These are phyloP conservation scores for Anableps anableps DNA, from an alignment of 2,797 vertebrate genomes.

Conservation along the genomic window DNA sequence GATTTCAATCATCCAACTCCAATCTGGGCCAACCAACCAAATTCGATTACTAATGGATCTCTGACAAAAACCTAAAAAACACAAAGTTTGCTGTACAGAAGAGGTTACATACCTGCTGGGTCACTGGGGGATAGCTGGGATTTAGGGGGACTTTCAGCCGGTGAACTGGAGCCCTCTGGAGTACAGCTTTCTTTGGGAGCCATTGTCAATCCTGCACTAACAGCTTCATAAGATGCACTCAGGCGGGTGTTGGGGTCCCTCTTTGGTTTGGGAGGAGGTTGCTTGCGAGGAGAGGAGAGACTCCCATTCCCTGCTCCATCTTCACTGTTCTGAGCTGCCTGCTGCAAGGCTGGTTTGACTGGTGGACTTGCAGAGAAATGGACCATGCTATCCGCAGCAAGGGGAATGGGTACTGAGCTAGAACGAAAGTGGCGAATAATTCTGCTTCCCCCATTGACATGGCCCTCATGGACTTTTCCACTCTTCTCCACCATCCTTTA, in stretches of 20 bases:
- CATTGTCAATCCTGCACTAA: constrained; percentile 90
- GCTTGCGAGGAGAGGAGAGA: constrained; percentile 93
- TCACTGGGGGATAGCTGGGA: constrained; percentile 82
- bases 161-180: constrained; percentile 86
- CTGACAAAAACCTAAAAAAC: background rate
- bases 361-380: constrained; percentile 79
- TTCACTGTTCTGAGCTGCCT: constrained; percentile 84
- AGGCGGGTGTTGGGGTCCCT: constrained; percentile 95
- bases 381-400: constrained; percentile 83
- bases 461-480: constrained; percentile 78
- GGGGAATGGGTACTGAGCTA: constrained; percentile 83
- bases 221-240: constrained; percentile 95
- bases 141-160: constrained; percentile 73
- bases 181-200: constrained; percentile 86
- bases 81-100: constrained; percentile 31
- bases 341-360: constrained; percentile 86
- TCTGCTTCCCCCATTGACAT: constrained; percentile 72
- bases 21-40: background rate
- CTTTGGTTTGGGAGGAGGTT: constrained; percentile 98
- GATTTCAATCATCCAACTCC: background rate
- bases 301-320: constrained; percentile 73
- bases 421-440: constrained; percentile 84
- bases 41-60: background rate
- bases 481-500: constrained; percentile 85
- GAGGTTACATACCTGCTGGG: constrained; percentile 73